Evolutionary conservation across 2,888 invertebrate species (phyloP), one percentile per base, ranked within the genome.

Genomic region (Beris morrisii): DNA sequence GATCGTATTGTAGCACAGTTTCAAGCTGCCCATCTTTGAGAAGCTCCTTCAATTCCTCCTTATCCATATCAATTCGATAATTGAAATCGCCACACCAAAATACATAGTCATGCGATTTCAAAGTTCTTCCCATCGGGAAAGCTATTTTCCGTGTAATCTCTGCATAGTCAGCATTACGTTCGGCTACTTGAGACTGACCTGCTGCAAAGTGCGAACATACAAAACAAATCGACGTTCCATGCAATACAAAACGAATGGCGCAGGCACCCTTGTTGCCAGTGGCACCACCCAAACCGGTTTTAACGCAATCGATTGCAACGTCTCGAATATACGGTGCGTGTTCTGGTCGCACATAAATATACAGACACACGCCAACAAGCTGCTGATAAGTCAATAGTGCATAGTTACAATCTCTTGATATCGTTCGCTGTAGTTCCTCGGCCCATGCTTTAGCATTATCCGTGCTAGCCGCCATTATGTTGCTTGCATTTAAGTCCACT

Each of bases 71-170:
- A 67, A 99, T 90, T 66, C 99, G 88, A 78, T 99, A 99, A 80
- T 99, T 99, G 79, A 99, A 99, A 82, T 99, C 99, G 0, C 99
- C 99, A 79, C 97, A 95, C 98, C 98, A 99, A 81, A 99, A 97
- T 1, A 99, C 90, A 79, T 96, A 97, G 82, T 99, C 99, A 77
- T 99, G 98, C 1, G 95, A 93, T 78, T 93, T 92, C 5, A 98
- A 82, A 0, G 92, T 91, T 68, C 95, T 85, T 9, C 95, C 95
- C 92, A 95, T 93, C 1, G 95, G 94, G 77, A 95, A 95, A 7
- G 89, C 87, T 66, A 94, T 84, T 83, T 95, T 97, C 73, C 93
- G 86, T 0, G 93, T 92, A 67, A 99, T 97, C 83, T 98, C 97
- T 30, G 92, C 89, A 78, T 94, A 99, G 82, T 99, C 98, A 6